Conservation (phyloP, 2,113 vertebrate genomes). For the Picathartes gymnocephalus region DNA sequence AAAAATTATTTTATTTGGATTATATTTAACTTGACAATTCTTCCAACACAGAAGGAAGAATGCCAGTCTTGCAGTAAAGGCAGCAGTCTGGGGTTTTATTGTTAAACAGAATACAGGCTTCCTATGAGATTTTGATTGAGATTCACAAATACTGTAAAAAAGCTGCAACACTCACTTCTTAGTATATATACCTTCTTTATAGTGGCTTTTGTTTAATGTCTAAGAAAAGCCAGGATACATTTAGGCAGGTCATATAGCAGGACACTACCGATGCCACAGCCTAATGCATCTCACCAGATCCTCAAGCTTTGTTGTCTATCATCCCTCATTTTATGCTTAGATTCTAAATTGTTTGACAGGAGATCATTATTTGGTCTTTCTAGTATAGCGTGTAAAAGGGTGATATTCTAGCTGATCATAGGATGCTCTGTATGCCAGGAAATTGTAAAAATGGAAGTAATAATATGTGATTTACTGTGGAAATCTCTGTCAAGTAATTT, state of each 20-base stretch:
- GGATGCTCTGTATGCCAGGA: background rate
- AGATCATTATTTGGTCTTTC: background rate
- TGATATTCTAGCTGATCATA: background rate
- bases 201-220: background rate
- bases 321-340: background rate
- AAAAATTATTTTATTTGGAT: background rate
- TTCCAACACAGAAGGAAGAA: background rate
- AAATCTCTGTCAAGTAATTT: background rate
- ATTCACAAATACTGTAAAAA: background rate
- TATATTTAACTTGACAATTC: constrained; percentile 4
- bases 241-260: background rate
- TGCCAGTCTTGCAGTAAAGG: background rate
- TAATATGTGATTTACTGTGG: background rate
- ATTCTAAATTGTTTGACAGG: background rate
- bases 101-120: background rate
- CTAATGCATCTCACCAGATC: background rate
- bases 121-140: background rate
- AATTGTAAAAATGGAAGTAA: background rate
- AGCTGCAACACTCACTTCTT: background rate
- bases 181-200: background rate
- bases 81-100: background rate
- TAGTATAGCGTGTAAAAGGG: background rate
- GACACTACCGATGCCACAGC: background rate
- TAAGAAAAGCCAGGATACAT: background rate
- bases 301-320: background rate